Conservation (phyloP, 2,113 vertebrate genomes). For the Apus apus region DNA sequence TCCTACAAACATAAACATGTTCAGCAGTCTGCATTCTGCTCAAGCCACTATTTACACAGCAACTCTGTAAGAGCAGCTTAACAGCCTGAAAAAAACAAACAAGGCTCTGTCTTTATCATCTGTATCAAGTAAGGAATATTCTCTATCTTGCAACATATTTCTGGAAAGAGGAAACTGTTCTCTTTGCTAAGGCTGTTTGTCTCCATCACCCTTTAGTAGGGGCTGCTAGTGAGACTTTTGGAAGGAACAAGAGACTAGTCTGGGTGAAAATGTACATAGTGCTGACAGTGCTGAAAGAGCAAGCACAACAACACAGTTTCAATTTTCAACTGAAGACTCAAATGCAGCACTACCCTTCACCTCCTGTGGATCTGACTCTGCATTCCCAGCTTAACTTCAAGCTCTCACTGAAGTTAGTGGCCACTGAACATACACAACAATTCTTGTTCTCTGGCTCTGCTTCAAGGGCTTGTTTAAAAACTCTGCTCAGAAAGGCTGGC, state of each 20-base stretch:
- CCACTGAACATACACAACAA: background rate
- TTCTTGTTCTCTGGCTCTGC: background rate
- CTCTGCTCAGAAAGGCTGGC: background rate
- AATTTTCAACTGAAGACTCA: background rate
- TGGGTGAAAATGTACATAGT: background rate
- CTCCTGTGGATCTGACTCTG: background rate
- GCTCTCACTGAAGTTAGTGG: background rate
- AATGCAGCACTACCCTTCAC: background rate
- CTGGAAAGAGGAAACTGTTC: background rate
- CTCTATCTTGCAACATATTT: background rate
- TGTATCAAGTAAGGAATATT: background rate
- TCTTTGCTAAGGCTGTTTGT: background rate
- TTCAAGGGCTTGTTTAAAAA: background rate
- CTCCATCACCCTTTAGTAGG: background rate
- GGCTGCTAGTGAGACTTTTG: background rate
- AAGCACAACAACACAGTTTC: background rate
- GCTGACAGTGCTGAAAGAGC: constrained; percentile 28
- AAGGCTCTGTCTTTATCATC: background rate
- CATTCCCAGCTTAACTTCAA: background rate
- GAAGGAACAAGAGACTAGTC: background rate
- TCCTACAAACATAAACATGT: constrained; percentile 28
- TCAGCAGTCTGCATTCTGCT: constrained; percentile 8
- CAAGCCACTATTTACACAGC: constrained; percentile 3
- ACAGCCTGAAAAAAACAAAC: background rate
- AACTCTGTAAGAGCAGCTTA: background rate